Base-by-base conservation (phyloP, 2,113 vertebrate genomes). In the Dicentrarchus labrax region DNA sequence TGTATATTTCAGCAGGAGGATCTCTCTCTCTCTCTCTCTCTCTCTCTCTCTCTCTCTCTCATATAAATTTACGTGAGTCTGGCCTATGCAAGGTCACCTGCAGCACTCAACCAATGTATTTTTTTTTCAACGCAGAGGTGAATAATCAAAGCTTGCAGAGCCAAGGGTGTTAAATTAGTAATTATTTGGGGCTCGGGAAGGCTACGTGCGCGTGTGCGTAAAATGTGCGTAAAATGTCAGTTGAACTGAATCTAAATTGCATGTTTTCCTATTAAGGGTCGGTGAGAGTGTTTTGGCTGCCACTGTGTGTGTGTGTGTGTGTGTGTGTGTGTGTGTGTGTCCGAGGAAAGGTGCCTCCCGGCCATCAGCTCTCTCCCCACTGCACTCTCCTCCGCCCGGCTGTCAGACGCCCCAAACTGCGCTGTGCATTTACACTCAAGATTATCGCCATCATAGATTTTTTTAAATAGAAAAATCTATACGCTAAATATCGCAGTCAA, bases 391-490 rank as follows among this genome's bases (percentile, higher is more conserved):
- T 78, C 72, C 66, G 24, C 41, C 61, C 70, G 24, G 78, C 84
- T 79, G 81, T 85, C 82, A 81, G 77, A 84, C 88, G 89, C 85
- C 68, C 82, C 86, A 80, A 66, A 86, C 92, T 59, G 82, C 85
- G 83, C 87, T 36, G 76, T 39, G 88, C 93, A 93, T 90, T 94
- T 93, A 93, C 93, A 91, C 93, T 90, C 93, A 38, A 93, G 94
- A 94, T 94, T 90, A 95, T 93, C 92, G 90, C 93, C 89, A 47
- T 64, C 91, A 96, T 95, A 62, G 92, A 95, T 95, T 95, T 95
- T 91, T 95, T 93, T 87, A 95, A 95, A 95, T 95, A 94, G 94
- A 94, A 95, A 95, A 95, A 94, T 96, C 95, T 80, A 96, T 96
- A 93, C 91, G 85, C 93, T 96, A 96, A 96, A 95, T 94, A 96